phyloP scores from a whole-genome alignment of 2,888 invertebrate species.

The Auanema freiburgensis region DNA sequence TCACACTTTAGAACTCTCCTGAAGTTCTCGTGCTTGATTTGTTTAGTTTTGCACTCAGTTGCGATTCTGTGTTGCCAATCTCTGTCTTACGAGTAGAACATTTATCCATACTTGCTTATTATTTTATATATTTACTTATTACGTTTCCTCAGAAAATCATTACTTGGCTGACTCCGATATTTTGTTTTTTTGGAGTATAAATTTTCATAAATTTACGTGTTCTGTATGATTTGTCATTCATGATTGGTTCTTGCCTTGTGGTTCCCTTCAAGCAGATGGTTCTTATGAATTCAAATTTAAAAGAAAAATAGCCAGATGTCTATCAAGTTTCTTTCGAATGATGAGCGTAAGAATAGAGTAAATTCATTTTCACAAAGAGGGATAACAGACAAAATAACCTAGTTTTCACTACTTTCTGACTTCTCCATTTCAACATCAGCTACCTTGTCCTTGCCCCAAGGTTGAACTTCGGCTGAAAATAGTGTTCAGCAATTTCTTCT shows the following conservation, averaged over 20 bases:
- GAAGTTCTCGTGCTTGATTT: background rate
- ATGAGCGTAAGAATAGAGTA: too few relatives aligned
- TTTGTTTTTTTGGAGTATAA: too few relatives aligned
- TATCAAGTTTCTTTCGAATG: too few relatives aligned
- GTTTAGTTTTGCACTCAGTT: constrained; percentile 2
- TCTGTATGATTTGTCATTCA: background rate
- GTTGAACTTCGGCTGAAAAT: constrained; percentile 32
- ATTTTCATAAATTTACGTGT: background rate
- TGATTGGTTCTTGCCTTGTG: background rate
- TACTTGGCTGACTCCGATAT: too few relatives aligned
- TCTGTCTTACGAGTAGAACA: constrained; percentile 11
- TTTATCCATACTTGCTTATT: too few relatives aligned
- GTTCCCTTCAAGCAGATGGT: too few relatives aligned
- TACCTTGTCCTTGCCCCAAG: constrained; percentile 24
- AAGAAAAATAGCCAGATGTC: too few relatives aligned
- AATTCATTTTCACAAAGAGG: too few relatives aligned
- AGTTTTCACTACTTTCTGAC: constrained; percentile 5
- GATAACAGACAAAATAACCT: background rate
- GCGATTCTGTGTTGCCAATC: constrained; percentile 9
- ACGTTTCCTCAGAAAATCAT: too few relatives aligned
- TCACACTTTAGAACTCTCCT: background rate
- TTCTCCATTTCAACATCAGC: background rate
- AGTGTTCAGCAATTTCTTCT: background rate
- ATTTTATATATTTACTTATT: too few relatives aligned
- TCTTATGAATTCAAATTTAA: too few relatives aligned